Evolutionary conservation across 2,888 invertebrate genomes (phyloP).

Genomic region (Sinohyriopsis cumingii): DNA sequence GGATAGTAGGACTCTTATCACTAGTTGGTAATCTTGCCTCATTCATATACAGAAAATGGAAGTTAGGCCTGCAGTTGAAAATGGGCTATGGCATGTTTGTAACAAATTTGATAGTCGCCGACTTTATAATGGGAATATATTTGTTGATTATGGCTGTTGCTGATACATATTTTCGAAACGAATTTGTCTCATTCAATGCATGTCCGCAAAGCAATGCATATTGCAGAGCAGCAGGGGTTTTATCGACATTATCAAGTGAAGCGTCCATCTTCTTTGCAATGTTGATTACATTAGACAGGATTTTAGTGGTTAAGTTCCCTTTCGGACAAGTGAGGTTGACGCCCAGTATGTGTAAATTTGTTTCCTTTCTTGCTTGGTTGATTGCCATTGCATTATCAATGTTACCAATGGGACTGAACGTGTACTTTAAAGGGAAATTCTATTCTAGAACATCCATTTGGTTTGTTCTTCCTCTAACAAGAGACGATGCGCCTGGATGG

Average conservation of each 20-base stretch:
- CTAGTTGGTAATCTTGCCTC: conserved; percentile 30
- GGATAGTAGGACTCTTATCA: conserved; percentile 33
- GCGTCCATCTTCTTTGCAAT: conserved; percentile 78
- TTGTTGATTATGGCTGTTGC: conserved; percentile 33
- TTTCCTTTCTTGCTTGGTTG: conserved; percentile 52
- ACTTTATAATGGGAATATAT: conserved; percentile 17
- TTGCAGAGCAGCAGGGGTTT: conserved; percentile 41
- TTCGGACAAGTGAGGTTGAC: conserved; percentile 65
- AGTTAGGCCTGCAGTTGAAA: conserved; percentile 10
- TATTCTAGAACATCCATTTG: conserved; percentile 64
- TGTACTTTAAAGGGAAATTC: conserved; percentile 62
- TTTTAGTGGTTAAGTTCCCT: conserved; percentile 77
- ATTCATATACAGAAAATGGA: conserved; percentile 16
- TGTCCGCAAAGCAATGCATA: conserved; percentile 35
- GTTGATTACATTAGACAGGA: conserved; percentile 79
- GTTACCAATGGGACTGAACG: conserved; percentile 58
- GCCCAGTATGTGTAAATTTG: conserved; percentile 32
- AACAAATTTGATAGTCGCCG: conserved; percentile 23
- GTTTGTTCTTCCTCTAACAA: conserved; percentile 66
- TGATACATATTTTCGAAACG: conserved; percentile 35
- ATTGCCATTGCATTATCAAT: conserved; percentile 49
- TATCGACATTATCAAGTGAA: conserved; percentile 74
- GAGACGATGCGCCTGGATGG: conserved; percentile 65
- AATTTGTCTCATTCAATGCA: conserved; percentile 35
- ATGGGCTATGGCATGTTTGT: conserved; percentile 30